These are phyloP conservation scores for Pteromalus puparum DNA, from an alignment of 1,140 invertebrate genomes.

Conservation along the genomic window DNA sequence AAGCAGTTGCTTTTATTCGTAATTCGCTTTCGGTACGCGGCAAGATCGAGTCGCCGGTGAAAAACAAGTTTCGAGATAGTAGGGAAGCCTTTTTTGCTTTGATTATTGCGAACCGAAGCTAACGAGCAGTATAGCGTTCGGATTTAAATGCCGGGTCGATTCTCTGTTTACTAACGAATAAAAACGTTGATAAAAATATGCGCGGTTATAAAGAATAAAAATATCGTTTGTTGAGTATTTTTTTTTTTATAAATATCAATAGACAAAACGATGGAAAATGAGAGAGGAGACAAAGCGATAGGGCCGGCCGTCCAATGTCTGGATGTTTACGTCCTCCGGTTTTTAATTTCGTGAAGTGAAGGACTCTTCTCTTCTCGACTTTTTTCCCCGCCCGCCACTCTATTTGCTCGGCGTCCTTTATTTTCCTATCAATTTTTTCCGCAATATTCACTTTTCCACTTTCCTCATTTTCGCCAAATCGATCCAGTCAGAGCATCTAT, in stretches of 20 bases:
- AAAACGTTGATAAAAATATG: no score
- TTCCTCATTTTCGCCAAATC: conserved; percentile 1
- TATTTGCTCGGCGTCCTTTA: background rate
- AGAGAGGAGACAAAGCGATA: background rate
- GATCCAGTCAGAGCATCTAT: background rate
- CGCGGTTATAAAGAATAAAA: no score
- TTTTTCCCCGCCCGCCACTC: background rate
- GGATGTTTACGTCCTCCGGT: conserved; percentile 58
- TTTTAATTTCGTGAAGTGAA: conserved; percentile 60
- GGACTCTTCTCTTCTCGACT: background rate
- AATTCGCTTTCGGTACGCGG: background rate
- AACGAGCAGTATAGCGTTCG: no score
- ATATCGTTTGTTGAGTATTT: no score
- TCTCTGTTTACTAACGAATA: no score
- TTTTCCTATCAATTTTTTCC: conserved; percentile 20
- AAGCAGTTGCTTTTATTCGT: background rate
- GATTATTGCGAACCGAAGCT: no score
- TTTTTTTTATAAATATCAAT: no score
- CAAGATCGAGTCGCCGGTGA: no score
- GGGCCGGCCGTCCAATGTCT: conserved; percentile 35
- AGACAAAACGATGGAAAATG: background rate
- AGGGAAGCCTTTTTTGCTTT: no score
- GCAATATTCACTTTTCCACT: conserved; percentile 31
- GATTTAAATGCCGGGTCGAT: no score
- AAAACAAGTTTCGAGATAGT: no score